Evolutionary conservation across 2,888 invertebrate species (phyloP), one percentile per base, ranked within the genome.

Genomic region (Xanthia togata): DNA sequence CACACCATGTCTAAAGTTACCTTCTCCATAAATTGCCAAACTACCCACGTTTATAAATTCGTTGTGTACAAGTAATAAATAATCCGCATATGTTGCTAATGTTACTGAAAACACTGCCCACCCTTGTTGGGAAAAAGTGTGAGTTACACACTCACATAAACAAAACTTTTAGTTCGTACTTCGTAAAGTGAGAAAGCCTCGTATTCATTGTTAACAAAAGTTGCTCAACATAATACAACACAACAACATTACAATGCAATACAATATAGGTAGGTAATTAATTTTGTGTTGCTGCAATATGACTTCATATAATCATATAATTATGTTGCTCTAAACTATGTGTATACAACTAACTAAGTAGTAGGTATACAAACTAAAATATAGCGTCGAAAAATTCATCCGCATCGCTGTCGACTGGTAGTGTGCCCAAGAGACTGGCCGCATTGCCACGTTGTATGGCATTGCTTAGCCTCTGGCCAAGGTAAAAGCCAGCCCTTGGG

Each of bases 41-140:
- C 78, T 81, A 84, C 70, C 64, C 81, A 74, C 76, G 69, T 78
- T 84, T 84, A 84, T 84, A 81, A 83, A 81, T 81, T 78, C 59
- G 72, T 80, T 72, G 84, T 84, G 72, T 81, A 74, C 78, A 26
- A 65, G 84, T 72, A 70, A 83, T 83, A 83, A 84, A 84, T 83
- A 84, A 81, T 67, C 50, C 69, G 20, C 84, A 83, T 71, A 74
- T 83, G 84, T 71, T 78, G 84, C 55, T 81, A 83, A 84, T 84
- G 84, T 72, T 70, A 70, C 62, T 74, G 69, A 78, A 74, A 84
- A 78, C 83, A 70, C 81, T 84, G 84, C 57, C 73, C 38, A 78
- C 71, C 73, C 81, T 74, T 60, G 14, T 20, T 44, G 59, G 59
- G 72, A 80, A 85, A 83, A 83, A 85, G 53, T 70, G 74, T 53